Conservation (phyloP, 2,113 vertebrate genomes). For the Azemiops feae region DNA sequence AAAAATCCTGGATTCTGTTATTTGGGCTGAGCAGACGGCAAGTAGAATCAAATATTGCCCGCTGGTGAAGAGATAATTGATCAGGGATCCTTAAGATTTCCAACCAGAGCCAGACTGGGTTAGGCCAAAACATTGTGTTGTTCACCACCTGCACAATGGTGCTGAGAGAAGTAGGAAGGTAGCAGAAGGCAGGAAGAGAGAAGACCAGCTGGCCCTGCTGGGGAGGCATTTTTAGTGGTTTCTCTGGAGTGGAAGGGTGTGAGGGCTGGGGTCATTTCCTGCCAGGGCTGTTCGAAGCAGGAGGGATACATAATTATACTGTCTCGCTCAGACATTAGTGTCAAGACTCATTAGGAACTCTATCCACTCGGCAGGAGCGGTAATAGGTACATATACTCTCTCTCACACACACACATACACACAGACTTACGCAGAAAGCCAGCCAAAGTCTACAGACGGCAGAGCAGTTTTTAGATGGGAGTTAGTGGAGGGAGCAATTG, state of each 20-base stretch:
- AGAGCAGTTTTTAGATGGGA: slow-evolving; percentile 49
- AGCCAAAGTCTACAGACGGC: slow-evolving; percentile 68
- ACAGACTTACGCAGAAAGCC: slow-evolving; percentile 55
- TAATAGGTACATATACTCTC: not conserved
- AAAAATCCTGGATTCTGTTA: not conserved
- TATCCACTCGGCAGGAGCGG: slow-evolving; percentile 57
- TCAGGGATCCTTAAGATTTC: slow-evolving; percentile 43
- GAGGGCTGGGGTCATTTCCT: slow-evolving; percentile 74
- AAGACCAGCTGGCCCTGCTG: slow-evolving; percentile 69
- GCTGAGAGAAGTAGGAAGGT: slow-evolving; percentile 51
- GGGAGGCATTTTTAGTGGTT: slow-evolving; percentile 66
- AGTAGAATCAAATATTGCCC: not conserved
- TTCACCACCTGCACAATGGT: slow-evolving; percentile 69
- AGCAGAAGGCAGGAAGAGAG: not conserved
- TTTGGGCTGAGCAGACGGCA: not conserved
- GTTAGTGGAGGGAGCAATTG: slow-evolving; percentile 67
- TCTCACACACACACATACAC: slow-evolving; percentile 41
- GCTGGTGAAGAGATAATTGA: slow-evolving; percentile 43
- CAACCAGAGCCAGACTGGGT: slow-evolving; percentile 37
- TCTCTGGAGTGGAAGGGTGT: slow-evolving; percentile 65
- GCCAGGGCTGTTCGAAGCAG: slow-evolving; percentile 62
- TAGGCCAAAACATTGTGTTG: slow-evolving; percentile 64
- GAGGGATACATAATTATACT: slow-evolving; percentile 65
- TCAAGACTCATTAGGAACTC: slow-evolving; percentile 79
- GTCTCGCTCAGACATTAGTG: slow-evolving; percentile 75